A percentile compares a stretch with the other conserved stretches of the same genome.
Conservation (phyloP, 2,797 vertebrate species). For the Cossypha dichroa region DNA sequence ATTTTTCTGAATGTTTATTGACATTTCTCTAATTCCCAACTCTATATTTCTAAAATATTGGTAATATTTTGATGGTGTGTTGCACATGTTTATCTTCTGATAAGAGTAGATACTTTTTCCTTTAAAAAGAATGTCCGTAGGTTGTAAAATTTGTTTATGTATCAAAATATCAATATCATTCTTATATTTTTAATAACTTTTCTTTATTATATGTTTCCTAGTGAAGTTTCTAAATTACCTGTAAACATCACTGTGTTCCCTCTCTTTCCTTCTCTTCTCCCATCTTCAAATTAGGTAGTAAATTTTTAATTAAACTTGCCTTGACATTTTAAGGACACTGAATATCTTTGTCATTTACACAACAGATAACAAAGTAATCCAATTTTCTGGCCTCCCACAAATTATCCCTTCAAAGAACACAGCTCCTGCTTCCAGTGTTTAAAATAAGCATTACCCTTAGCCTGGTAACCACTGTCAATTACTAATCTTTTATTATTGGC, state of each 20-base stretch:
- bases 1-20: neutral
- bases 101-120: neutral
- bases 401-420: constrained; percentile 84
- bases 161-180: neutral
- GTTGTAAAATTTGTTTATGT: neutral
- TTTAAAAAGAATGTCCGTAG: neutral
- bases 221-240: neutral
- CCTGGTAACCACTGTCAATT: constrained; percentile 73
- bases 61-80: neutral
- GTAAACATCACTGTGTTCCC: neutral
- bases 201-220: neutral
- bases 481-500: constrained; percentile 88
- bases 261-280: neutral
- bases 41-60: neutral
- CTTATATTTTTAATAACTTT: neutral
- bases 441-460: constrained; percentile 78
- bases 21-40: neutral
- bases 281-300: constrained; percentile 22
- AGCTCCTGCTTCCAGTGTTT: constrained; percentile 80
- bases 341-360: constrained; percentile 87
- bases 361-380: constrained; percentile 87
- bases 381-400: constrained; percentile 82
- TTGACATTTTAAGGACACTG: constrained; percentile 84
- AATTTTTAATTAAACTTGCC: constrained; percentile 76
- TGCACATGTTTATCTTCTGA: neutral